A percentile compares a stretch with the other conserved stretches of the same genome.
Evolutionary conservation across 1,140 invertebrate genomes (phyloP).

Genomic region (Hydropsyche tenuis): DNA sequence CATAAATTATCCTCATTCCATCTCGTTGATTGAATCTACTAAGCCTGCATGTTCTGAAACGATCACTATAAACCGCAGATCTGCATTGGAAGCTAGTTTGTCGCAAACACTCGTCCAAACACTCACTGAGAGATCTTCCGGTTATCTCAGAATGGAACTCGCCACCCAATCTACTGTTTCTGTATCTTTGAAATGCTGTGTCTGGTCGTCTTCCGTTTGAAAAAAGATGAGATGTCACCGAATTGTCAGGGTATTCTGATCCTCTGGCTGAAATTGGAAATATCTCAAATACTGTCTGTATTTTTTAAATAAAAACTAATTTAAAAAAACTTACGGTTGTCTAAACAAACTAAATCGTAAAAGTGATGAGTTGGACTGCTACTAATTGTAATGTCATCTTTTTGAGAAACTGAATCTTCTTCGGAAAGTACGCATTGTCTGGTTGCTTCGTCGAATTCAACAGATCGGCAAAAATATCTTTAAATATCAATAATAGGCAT

Average conservation of each 20-base stretch:
- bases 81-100: constrained; percentile 87
- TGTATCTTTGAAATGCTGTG: constrained; percentile 86
- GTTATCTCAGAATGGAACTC: constrained; percentile 91
- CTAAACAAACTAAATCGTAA: constrained; percentile 83
- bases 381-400: constrained; percentile 81
- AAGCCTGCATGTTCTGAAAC: constrained; percentile 81
- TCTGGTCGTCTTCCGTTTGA: constrained; percentile 80
- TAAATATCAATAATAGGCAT: background rate
- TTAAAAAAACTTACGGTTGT: constrained; percentile 76
- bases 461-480: constrained; percentile 85
- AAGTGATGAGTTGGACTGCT: constrained; percentile 82
- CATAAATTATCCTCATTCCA: constrained; percentile 86
- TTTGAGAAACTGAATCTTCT: constrained; percentile 87
- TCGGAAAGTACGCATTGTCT: constrained; percentile 85
- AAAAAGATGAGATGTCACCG: constrained; percentile 80
- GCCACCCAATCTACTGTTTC: constrained; percentile 82
- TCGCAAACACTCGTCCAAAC: constrained; percentile 85
- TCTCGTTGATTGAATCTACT: constrained; percentile 86
- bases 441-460: constrained; percentile 88
- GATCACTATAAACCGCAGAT: constrained; percentile 86
- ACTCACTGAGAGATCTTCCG: constrained; percentile 83
- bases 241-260: constrained; percentile 85
- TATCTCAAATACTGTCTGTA: background rate
- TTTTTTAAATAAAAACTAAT: background rate
- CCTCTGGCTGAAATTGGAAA: constrained; percentile 65